Conservation (phyloP, 2,888 invertebrate genomes). For the Diadegma fenestrale region DNA sequence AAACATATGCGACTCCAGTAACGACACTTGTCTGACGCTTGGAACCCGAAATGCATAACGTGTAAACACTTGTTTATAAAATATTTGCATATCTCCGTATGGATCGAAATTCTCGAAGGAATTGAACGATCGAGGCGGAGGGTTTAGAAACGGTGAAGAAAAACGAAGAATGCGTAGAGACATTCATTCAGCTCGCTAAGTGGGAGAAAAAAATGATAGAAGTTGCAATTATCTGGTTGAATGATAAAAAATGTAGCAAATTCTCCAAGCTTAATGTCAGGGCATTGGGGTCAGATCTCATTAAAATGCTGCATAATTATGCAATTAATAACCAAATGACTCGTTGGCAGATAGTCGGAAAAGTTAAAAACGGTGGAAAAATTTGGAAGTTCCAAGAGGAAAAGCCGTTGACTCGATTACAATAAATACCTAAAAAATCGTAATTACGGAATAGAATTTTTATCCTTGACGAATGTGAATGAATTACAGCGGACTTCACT, state of each 20-base stretch:
- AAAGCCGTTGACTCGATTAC: background rate
- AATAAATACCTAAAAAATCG: background rate
- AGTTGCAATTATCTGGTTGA: background rate
- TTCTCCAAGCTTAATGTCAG: background rate
- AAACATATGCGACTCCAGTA: conserved; percentile 77
- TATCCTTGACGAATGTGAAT: background rate
- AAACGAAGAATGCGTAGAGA: background rate
- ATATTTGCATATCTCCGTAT: conserved; percentile 37
- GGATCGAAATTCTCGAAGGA: background rate
- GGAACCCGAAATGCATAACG: conserved; percentile 31
- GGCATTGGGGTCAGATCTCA: no score
- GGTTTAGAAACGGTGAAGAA: background rate
- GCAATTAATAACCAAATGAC: background rate
- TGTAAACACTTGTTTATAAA: conserved; percentile 23
- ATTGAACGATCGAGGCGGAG: no score
- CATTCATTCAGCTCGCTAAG: background rate
- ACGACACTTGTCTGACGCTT: conserved; percentile 51
- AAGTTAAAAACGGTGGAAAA: background rate
- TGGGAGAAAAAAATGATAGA: background rate
- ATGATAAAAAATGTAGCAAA: background rate
- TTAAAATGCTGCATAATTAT: background rate
- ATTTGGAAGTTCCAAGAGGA: background rate
- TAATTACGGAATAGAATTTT: background rate
- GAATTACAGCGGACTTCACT: background rate
- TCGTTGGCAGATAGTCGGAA: background rate